Evolutionary conservation across 2,113 vertebrate genomes (phyloP), one percentile per base, ranked within the genome.

Genomic region (Oreotrochilus melanogaster): DNA sequence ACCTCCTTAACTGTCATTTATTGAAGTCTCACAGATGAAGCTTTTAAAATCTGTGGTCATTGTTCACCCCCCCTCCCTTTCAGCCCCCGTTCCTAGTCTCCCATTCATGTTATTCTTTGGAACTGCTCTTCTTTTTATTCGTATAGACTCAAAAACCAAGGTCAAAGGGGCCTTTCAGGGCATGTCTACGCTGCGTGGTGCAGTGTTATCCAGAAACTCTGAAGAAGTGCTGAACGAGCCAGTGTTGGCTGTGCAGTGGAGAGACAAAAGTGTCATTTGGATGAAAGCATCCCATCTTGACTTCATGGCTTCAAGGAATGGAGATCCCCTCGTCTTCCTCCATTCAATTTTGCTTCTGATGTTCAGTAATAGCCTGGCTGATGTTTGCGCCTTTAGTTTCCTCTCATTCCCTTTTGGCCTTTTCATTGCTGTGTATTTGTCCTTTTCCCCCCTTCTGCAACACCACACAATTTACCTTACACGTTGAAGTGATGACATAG

Each of bases 81-180:
- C 37, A 80, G 51, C 10, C 70, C 65, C 45, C 28, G 75, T 91
- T 42, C 37, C 62, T 65, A 76, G 42, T 7, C 23, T 39, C 23
- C 37, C 37, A 79, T 90, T 93, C 71, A 60, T 60, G 47, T 67
- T 91, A 27, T 47, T 89, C 87, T 83, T 89, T 86, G 72, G 47
- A 91, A 51, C 9, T 61, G 28, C 28, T 82, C 85, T 86, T 95
- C 78, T 7, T 96, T 95, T 76, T 47, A 48, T 61, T 73, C 89
- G 71, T 80, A 30, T 67, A 23, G 58, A 74, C 78, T 90, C 31
- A 92, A 92, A 94, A 94, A 67, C 33, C 58, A 73, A 92, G 85
- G 88, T 92, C 91, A 90, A 78, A 95, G 69, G 58, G 51, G 47
- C 67, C 30, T 88, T 88, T 79, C 39, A 43, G 67, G 79, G 78